Base-by-base conservation (phyloP, 2,797 vertebrate genomes). In the Aythya fuligula region DNA sequence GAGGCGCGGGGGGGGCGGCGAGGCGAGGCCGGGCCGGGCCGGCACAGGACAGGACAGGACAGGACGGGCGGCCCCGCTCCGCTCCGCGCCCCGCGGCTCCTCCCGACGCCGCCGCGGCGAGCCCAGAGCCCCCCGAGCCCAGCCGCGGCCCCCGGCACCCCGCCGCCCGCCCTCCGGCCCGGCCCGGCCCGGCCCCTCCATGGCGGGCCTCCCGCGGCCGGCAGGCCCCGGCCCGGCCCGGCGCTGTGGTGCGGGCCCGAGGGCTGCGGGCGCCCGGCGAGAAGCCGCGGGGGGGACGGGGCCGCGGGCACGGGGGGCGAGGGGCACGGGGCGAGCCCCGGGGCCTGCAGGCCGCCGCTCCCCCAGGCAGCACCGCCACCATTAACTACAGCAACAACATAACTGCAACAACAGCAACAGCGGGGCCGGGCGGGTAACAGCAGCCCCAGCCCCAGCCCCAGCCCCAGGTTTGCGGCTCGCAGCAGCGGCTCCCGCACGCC, bases 31-130 rank as follows among this genome's bases (percentile, higher is more conserved):
- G 39, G 38, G 38, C 38, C 38, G 38, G 39, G 39, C 39, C 39
- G 36, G 36, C 36, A 36, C 36, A 36, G 36, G 36, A 36, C 36
- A 36, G 36, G 36, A 36, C 38, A 38, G 38, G 38, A 38, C 38
- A 38, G 38, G 38, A 38, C 38, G 9, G 38, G 89, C 89, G 81
- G 90, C 77, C 58, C 72, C 91, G 87, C 81, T 93, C 89, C 90
- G 87, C 79, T 85, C 39, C 39, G 39, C 39, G 39, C 71, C 82
- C 92, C 47, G 91, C 93, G 74, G 69, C 96, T 88, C 73, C 93
- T 81, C 77, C 92, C 80, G 88, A 91, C n/a, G 69, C 86, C 92
- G 79, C 77, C 84, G 39, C 39, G 39, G 39, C 16, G 41, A 43
- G 41, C 17, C 41, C 41, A 67, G 58, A 39, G 39, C 39, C 39